Conservation (phyloP, 2,888 invertebrate species). For the Hydrotaea cyrtoneurina region DNA sequence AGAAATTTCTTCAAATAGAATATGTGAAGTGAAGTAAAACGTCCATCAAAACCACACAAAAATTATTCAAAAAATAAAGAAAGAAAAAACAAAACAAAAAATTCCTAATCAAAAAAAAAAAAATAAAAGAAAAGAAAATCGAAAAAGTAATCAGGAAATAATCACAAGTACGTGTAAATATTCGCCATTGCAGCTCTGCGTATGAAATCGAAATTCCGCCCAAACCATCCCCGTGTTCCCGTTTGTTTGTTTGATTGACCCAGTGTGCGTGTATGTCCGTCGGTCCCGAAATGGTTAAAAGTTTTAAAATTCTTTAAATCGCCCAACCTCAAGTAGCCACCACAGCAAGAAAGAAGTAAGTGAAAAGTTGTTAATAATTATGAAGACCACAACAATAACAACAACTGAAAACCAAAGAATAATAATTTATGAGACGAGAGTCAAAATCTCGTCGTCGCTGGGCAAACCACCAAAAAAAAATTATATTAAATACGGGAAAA, state of each 20-base stretch:
- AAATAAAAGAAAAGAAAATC: constrained; percentile 28
- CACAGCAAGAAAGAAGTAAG: constrained; percentile 45
- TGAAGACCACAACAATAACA: no score
- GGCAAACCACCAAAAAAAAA: not conserved
- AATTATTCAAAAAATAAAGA: not conserved
- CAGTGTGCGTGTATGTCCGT: no score
- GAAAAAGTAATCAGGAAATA: not conserved
- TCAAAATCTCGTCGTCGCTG: not conserved
- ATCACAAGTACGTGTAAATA: no score
- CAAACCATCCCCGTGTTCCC: no score
- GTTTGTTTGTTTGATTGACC: no score
- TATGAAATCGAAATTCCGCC: no score
- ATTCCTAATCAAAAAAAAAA: not conserved
- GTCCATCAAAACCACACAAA: no score
- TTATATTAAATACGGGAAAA: not conserved
- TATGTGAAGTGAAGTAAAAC: constrained; percentile 25
- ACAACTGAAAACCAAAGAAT: not conserved
- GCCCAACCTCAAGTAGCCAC: not conserved
- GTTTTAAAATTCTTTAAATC: no score
- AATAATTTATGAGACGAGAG: not conserved
- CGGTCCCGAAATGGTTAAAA: no score
- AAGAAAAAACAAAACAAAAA: not conserved
- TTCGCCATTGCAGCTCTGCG: no score
- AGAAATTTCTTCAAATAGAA: constrained; percentile 61
- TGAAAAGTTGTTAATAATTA: constrained; percentile 29